Base-by-base conservation (phyloP, 2,113 vertebrate genomes). In the Heterotilapia buettikoferi region DNA sequence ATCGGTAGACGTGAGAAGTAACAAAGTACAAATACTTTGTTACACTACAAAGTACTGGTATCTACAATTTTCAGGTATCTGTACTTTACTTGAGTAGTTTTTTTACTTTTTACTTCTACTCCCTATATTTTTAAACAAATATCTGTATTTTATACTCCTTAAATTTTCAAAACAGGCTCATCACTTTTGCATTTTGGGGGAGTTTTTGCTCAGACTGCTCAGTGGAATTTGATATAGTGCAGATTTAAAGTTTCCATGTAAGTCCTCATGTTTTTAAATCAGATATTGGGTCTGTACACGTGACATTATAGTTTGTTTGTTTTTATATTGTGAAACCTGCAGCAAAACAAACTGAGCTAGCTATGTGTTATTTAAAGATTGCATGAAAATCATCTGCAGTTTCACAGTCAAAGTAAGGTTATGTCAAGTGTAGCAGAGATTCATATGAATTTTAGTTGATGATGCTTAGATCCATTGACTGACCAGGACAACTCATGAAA, bases 111-210 rank as follows among this genome's bases (percentile, higher is more conserved):
- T 66, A 38, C 33, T 66, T 38, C 19, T 66, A 66, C 33, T 38
- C 61, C 33, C 19, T 66, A 66, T n/a, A 66, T 21, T 66, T 38
- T 38, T 36, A 63, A 63, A 63, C 59, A 63, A 36, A 63, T 63
- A 12, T 63, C 59, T 36, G 31, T 63, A 63, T 36, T 36, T 63
- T 63, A 19, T 4, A 63, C 9, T 63, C 31, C 59, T 63, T 63
- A n/a, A 11, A 36, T 63, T 19, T 63, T 63, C 59, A 66, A 66
- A 38, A 66, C 33, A 38, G 33, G 4, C 61, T 38, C 1, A 1
- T 38, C 38, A 66, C 10, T 21, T 66, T 38, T 66, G 19, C 19
- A 38, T 66, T 66, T 66, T 13, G 33, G 33, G 61, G 61, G 33
- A 66, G 33, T 8, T 66, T 66, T 66, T 66, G 33, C 61, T 61